A percentile compares a stretch with the other conserved stretches of the same genome.
These are phyloP conservation scores for Ictalurus punctatus DNA, from an alignment of 2,113 vertebrate species.

Conservation along the genomic window DNA sequence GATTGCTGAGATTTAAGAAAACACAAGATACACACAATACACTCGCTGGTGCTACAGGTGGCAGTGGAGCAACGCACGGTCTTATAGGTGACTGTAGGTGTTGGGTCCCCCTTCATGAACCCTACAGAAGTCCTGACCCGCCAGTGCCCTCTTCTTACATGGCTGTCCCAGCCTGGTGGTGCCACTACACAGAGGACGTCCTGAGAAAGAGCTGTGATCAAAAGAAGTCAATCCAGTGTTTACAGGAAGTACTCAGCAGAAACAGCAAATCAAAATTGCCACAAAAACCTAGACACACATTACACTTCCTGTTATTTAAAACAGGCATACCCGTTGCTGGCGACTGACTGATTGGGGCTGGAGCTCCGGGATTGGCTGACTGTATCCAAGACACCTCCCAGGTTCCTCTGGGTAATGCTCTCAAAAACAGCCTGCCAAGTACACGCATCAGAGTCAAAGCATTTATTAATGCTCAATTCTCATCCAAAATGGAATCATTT, in stretches of 20 bases:
- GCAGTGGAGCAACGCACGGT: no score
- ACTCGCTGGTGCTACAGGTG: not conserved
- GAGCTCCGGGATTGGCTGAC: constrained; percentile 53
- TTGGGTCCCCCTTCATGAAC: constrained; percentile 63
- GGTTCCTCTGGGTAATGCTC: constrained; percentile 54
- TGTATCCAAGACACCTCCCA: constrained; percentile 56
- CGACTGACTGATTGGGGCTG: constrained; percentile 56
- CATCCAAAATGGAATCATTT: no score
- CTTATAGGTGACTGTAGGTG: constrained; percentile 46
- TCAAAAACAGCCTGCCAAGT: constrained; percentile 45
- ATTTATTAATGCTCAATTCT: not conserved
- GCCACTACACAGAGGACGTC: constrained; percentile 67
- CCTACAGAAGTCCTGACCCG: constrained; percentile 73
- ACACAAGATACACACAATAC: not conserved
- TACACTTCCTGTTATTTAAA: not conserved
- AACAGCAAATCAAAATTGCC: not conserved
- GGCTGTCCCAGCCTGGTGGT: constrained; percentile 72
- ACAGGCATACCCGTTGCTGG: constrained; percentile 64
- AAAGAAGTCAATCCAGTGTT: not conserved
- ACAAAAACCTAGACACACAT: not conserved
- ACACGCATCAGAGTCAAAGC: not conserved
- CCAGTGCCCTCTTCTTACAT: constrained; percentile 74
- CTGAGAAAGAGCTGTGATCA: constrained; percentile 63
- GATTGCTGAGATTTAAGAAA: not conserved
- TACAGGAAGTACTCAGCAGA: not conserved